Base-by-base conservation (phyloP, 2,113 vertebrate species). In the human (Homo sapiens) region DNA sequence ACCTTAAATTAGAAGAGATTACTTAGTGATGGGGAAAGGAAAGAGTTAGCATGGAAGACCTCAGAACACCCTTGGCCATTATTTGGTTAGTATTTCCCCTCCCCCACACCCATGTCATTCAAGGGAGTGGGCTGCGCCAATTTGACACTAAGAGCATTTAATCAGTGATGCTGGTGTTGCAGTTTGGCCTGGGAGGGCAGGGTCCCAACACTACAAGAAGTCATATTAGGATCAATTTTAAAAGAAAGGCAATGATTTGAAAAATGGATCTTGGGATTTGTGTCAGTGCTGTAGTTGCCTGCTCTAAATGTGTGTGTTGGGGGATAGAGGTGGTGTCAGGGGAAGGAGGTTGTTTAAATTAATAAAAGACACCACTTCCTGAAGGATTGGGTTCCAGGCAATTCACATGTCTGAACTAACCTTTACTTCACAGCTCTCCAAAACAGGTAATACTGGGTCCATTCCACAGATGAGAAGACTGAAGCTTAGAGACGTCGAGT, bases 1-100 rank as follows among this genome's bases (percentile, higher is more conserved):
- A 68, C 88, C 90, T 96, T 93, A 89, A 95, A 92, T 97, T 80
- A 96, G 81, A 89, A 89, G 80, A 83, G 95, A 90, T 97, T 82
- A 45, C 0, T 0, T 68, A 75, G 57, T 2, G 8, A 78, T 43
- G 32, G 78, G 75, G 84, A 97, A 84, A 90, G 59, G 40, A 83
- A 10, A 89, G 84, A 45, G 66, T 68, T 75, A 61, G 64, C 40
- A 22, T 59, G 64, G 80, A 81, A 89, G 68, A 17, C 48, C 84
- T 48, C 38, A 40, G 64, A 78, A 35, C 55, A 76, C 66, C 93
- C 86, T 87, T 12, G 25, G 76, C 80, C 59, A 64, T 57, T 81
- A 87, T 57, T 86, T 79, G 70, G 61, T n/a, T 52, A 18, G 22
- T 32, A 22, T 52, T 84, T 52, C 40, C 50, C 85, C 23, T 48